Base-by-base conservation (phyloP, 2,888 invertebrate species). In the Autographa gamma region DNA sequence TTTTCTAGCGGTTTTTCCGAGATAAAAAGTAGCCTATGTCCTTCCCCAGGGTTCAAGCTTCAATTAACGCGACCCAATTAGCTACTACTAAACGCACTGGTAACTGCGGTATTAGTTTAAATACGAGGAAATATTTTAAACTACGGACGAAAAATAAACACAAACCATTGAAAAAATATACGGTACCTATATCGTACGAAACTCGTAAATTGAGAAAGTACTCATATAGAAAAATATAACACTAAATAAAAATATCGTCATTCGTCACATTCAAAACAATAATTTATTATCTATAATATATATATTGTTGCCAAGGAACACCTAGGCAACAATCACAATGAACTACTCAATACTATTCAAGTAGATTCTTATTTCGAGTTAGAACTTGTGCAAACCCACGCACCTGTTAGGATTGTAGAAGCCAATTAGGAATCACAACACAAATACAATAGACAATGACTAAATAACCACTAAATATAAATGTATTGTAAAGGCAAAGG, bases 401-500 rank as follows among this genome's bases (percentile, higher is more conserved):
- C 63, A 63, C 61, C 52, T 52, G 11, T 11, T 18, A 60, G 38
- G 38, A 9, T 13, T 2, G 25, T 48, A 25, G 63, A 60, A 43
- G 66, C 60, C 77, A 80, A 80, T 79, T 80, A 79, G 62, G 62
- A 18, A 70, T 64, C 60, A 48, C 61, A 77, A 68, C 68, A 11
- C 58, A 34, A 48, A 48, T 0, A 48, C 48, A 48, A 48, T n/a
- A 48, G 48, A 16, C 14, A 41, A 11, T 13, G 14, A 41, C 14
- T 11, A 14, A 3, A 41, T 41, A 13, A 41, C 43, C 16, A 16
- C 43, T 43, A n/a, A n/a, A n/a, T 6, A n/a, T 48, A 16, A 48
- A 48, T 48, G 7, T n/a, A 48, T 48, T 48, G 16, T 38, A 38
- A 38, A 38, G 38, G 11, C 11, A 38, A 9, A 38, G 38, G 38